These are phyloP conservation scores for Alloscopus bannaensis DNA, from an alignment of 2,888 invertebrate species.

Conservation along the genomic window DNA sequence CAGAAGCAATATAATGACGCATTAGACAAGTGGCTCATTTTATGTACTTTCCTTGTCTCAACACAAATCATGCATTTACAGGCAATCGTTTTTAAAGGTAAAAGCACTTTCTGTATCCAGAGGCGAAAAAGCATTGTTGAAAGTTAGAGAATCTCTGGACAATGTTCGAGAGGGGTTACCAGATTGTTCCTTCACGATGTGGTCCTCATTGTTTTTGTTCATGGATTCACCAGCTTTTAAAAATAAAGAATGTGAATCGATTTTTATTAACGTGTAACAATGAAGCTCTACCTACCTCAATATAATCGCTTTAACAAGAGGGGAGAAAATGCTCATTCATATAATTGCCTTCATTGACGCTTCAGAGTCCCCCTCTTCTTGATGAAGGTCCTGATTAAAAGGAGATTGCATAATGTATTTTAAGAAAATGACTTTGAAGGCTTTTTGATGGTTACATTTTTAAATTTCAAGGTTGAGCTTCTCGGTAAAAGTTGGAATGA, in stretches of 20 bases:
- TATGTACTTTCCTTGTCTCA: conserved; percentile 22
- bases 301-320: conserved; percentile 44
- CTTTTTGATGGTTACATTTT: no score
- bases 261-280: conserved; percentile 41
- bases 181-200: neutral
- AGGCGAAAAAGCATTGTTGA: conserved; percentile 8
- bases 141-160: no score
- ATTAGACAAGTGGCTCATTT: conserved; percentile 27
- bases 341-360: conserved; percentile 58
- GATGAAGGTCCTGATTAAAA: conserved; percentile 39
- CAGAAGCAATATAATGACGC: conserved; percentile 39
- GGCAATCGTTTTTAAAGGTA: conserved; percentile 12
- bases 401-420: conserved; percentile 29
- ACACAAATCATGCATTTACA: conserved; percentile 49
- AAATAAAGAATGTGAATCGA: conserved; percentile 38
- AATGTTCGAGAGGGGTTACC: neutral
- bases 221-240: conserved; percentile 12
- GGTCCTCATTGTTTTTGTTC: conserved; percentile 37
- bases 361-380: neutral
- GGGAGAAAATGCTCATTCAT: conserved; percentile 51
- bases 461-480: no score
- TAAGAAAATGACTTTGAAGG: no score
- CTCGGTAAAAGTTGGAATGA: no score
- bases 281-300: conserved; percentile 48
- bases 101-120: conserved; percentile 21